These are phyloP conservation scores for Anser cygnoides DNA, from an alignment of 2,113 vertebrate genomes.

Conservation along the genomic window DNA sequence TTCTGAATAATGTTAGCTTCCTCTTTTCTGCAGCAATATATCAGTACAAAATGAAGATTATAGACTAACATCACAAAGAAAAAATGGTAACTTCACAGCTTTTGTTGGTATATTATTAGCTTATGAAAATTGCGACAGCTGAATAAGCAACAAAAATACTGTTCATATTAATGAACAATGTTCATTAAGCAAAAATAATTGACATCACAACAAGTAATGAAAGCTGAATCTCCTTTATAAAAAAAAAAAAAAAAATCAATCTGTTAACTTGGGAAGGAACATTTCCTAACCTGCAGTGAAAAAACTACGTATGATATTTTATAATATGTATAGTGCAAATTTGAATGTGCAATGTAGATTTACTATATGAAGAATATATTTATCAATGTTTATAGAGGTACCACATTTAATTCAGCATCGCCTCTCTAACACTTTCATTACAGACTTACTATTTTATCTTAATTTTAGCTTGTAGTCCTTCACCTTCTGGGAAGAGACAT, in stretches of 20 bases:
- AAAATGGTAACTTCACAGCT: background rate
- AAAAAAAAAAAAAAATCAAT: background rate
- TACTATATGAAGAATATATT: background rate
- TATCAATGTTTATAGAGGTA: background rate
- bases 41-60: background rate
- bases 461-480: background rate
- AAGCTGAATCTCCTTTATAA: background rate
- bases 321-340: background rate
- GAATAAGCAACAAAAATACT: background rate
- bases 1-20: background rate
- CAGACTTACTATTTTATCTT: background rate
- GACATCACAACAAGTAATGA: background rate
- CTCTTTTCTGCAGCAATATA: background rate
- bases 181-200: background rate
- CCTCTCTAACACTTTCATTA: background rate
- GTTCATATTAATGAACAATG: background rate
- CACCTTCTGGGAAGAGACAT: background rate
- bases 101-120: background rate
- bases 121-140: background rate
- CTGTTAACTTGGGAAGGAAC: background rate
- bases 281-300: background rate
- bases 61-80: background rate
- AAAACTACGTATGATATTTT: background rate
- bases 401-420: background rate
- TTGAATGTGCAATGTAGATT: background rate